Conservation (phyloP, 2,888 invertebrate genomes). For the Acanthosepion pharaonis region DNA sequence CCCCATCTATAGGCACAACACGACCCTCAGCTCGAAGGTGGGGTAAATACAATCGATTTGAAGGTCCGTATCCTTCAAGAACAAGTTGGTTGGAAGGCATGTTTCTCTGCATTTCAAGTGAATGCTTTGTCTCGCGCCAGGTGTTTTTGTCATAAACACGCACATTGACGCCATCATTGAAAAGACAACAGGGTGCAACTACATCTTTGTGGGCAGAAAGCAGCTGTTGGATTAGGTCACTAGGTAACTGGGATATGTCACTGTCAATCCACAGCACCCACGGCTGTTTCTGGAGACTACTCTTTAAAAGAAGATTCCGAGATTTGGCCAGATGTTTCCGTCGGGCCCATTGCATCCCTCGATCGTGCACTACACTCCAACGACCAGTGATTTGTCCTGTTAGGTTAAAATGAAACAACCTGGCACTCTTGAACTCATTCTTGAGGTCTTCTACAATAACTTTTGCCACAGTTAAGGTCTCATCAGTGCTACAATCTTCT, state of each 20-base stretch:
- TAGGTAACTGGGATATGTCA: conserved; percentile 64
- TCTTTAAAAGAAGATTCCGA: conserved; percentile 63
- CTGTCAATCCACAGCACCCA: conserved; percentile 72
- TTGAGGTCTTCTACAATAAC: conserved; percentile 56
- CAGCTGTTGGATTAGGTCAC: conserved; percentile 68
- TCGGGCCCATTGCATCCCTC: conserved; percentile 59
- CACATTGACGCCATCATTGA: conserved; percentile 53
- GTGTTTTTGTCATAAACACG: conserved; percentile 68
- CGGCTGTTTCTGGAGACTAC: conserved; percentile 59
- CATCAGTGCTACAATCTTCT: conserved; percentile 70
- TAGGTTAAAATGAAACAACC: conserved; percentile 62
- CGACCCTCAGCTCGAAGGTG: conserved; percentile 65
- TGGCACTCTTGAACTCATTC: conserved; percentile 59
- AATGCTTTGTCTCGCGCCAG: conserved; percentile 68
- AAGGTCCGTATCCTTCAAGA: conserved; percentile 67
- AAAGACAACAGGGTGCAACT: conserved; percentile 66
- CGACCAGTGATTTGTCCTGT: conserved; percentile 56
- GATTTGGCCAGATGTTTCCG: conserved; percentile 67
- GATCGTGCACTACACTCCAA: conserved; percentile 62
- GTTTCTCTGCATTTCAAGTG: conserved; percentile 58
- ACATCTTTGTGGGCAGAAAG: conserved; percentile 64
- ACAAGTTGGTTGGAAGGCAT: conserved; percentile 59
- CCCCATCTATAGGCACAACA: conserved; percentile 70
- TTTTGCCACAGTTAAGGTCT: conserved; percentile 61
- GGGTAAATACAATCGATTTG: conserved; percentile 62